phyloP scores from a whole-genome alignment of 1,140 invertebrate genomes.

The Bombus difficillimus region DNA sequence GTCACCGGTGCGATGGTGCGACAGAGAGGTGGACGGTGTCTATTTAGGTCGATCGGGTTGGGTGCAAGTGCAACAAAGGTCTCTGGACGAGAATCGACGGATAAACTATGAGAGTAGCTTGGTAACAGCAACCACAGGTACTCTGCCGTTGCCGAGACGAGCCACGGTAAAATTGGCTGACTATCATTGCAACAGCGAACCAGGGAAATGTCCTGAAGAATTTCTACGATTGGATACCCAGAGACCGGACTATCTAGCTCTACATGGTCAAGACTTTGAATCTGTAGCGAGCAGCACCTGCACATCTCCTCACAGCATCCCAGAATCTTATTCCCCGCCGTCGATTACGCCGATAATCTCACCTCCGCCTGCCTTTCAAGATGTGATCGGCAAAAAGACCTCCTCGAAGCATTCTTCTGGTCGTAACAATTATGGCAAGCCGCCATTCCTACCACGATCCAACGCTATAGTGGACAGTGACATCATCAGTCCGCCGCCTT shows the following conservation, averaged over 20 bases:
- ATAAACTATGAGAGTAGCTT: slow-evolving; percentile 77
- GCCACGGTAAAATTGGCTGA: slow-evolving; percentile 83
- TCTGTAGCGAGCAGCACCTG: slow-evolving; percentile 68
- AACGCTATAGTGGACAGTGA: slow-evolving; percentile 85
- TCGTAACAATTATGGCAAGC: slow-evolving; percentile 76
- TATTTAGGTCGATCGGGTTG: slow-evolving; percentile 84
- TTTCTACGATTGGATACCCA: slow-evolving; percentile 67
- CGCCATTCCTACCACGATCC: slow-evolving; percentile 83
- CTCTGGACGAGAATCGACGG: slow-evolving; percentile 83
- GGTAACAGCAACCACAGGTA: slow-evolving; percentile 63
- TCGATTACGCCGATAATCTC: slow-evolving; percentile 85
- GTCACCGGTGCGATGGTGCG: slow-evolving; percentile 85
- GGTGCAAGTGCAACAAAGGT: slow-evolving; percentile 85
- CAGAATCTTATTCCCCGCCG: slow-evolving; percentile 83
- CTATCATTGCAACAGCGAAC: slow-evolving; percentile 85
- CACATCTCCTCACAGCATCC: slow-evolving; percentile 80
- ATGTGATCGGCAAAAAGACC: slow-evolving; percentile 76
- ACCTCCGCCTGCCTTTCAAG: slow-evolving; percentile 85
- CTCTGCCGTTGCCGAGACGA: slow-evolving; percentile 76
- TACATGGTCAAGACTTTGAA: slow-evolving; percentile 78
- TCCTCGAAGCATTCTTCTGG: slow-evolving; percentile 66
- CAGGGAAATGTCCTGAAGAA: slow-evolving; percentile 78
- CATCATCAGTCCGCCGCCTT: slow-evolving; percentile 82
- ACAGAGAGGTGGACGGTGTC: slow-evolving; percentile 85
- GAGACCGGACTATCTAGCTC: slow-evolving; percentile 79